Conservation (phyloP, 2,888 invertebrate species). For the Aspidapion aeneum region DNA sequence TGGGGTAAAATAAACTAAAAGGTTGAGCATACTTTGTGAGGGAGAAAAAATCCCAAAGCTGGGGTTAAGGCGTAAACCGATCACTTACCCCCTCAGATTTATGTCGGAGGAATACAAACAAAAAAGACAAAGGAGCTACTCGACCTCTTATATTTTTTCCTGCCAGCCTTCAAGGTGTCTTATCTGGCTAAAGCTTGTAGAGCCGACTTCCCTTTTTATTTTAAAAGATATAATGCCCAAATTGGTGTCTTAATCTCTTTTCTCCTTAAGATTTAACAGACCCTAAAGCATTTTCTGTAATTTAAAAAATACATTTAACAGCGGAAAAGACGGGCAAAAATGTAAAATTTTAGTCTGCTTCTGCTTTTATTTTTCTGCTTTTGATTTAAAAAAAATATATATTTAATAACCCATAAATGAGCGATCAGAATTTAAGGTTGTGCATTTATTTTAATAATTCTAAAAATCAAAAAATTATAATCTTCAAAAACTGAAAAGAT, state of each 20-base stretch:
- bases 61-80: conserved; percentile 48
- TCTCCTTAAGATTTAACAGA: not conserved
- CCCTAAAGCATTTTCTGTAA: not conserved
- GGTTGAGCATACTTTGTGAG: conserved; percentile 17
- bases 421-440: no score
- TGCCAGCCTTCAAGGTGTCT: not conserved
- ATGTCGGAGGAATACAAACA: conserved; percentile 47
- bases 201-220: not conserved
- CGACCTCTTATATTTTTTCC: conserved; percentile 4
- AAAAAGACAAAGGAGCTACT: conserved; percentile 18
- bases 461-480: no score
- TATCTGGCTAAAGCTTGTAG: not conserved
- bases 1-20: no score
- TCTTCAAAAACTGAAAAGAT: no score
- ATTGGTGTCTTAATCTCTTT: not conserved
- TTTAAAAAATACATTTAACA: not conserved
- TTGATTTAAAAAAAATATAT: no score
- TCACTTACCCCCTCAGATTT: conserved; percentile 48
- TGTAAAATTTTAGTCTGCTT: no score
- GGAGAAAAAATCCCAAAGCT: conserved; percentile 47
- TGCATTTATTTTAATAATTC: no score
- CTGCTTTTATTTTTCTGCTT: no score
- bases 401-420: no score
- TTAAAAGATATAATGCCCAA: not conserved
- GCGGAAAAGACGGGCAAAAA: no score